phyloP scores from a whole-genome alignment of 1,140 invertebrate species.

The Nymphalis io region DNA sequence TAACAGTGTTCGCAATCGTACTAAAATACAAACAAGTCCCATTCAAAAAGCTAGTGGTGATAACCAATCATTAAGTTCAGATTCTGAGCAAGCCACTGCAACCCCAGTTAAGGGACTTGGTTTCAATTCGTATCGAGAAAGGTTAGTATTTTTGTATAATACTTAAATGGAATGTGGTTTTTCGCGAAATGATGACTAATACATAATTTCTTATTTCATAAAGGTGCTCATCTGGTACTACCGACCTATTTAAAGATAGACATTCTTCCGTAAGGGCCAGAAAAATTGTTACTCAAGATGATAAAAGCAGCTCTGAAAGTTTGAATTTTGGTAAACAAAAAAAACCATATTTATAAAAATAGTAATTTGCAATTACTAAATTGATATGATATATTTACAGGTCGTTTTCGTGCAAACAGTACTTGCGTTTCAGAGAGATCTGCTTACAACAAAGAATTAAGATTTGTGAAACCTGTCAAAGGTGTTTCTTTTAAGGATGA shows the following conservation, averaged over 20 bases:
- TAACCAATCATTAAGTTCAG: slow-evolving; percentile 83
- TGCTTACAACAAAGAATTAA: slow-evolving; percentile 81
- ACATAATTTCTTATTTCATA: slow-evolving; percentile 11
- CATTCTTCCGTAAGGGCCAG: slow-evolving; percentile 79
- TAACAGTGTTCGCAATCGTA: slow-evolving; percentile 52
- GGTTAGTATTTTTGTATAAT: slow-evolving; percentile 65
- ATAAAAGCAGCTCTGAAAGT: slow-evolving; percentile 89
- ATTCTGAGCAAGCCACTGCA: slow-evolving; percentile 83
- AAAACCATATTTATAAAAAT: slow-evolving; percentile 10
- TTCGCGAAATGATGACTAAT: neutral
- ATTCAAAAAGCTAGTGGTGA: slow-evolving; percentile 72
- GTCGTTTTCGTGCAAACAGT: slow-evolving; percentile 70
- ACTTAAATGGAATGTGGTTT: slow-evolving; percentile 11
- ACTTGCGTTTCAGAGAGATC: slow-evolving; percentile 78
- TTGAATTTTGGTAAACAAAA: slow-evolving; percentile 77
- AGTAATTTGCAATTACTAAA: too few relatives aligned
- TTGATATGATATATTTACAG: slow-evolving; percentile 48
- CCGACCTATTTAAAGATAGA: slow-evolving; percentile 81
- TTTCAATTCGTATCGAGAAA: slow-evolving; percentile 82
- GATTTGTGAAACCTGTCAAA: slow-evolving; percentile 81
- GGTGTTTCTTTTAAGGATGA: slow-evolving; percentile 87
- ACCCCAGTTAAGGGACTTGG: slow-evolving; percentile 56
- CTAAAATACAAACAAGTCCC: slow-evolving; percentile 61
- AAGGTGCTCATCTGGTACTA: slow-evolving; percentile 83
- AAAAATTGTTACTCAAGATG: slow-evolving; percentile 80